Base-by-base conservation (phyloP, 2,888 invertebrate genomes). In the Drosophila koepferae region DNA sequence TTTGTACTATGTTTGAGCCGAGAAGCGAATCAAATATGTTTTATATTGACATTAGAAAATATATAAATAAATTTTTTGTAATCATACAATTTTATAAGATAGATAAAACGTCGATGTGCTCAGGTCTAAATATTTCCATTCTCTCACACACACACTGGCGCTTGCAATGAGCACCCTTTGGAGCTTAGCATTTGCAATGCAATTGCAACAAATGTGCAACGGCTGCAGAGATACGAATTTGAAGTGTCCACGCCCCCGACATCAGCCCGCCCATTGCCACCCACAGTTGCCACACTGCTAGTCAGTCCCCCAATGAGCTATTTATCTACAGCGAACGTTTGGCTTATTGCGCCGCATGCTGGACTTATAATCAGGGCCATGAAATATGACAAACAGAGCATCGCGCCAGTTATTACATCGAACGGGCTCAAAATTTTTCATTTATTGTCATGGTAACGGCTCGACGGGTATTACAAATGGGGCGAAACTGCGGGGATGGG, bases 341-440 rank as follows among this genome's bases (percentile, higher is more conserved):
- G 56, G 70, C 72, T 72, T 77, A 79, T 77, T 80, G 78, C 68
- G 38, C 56, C 46, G 59, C 46, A 31, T 68, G 48, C 74, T 49
- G 70, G 75, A 63, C 80, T 79, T 66, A 79, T 79, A 77, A 74
- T 79, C 72, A 62, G 66, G 54, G 72, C 40, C 60, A 78, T 78
- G 76, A 87, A 85, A 85, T 85, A 84, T 85, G 88, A 87, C 86
- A 80, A 80, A 78, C 77, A 80, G 88, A 74, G 72, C 77, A 74
- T 68, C 81, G 84, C 75, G 73, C 70, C 67, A 80, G 81, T 84
- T 89, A 85, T 85, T 88, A 86, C 79, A 85, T 84, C 70, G 82
- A 77, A 80, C 80, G 77, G 84, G 81, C 84, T 86, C 81, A 88
- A 84, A 80, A 87, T 87, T 80, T 83, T 85, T 77, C 88, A 85